Base-by-base conservation (phyloP, 30 jellyfish, hydroid and myxozoan species). In the Hydra vulgaris region DNA sequence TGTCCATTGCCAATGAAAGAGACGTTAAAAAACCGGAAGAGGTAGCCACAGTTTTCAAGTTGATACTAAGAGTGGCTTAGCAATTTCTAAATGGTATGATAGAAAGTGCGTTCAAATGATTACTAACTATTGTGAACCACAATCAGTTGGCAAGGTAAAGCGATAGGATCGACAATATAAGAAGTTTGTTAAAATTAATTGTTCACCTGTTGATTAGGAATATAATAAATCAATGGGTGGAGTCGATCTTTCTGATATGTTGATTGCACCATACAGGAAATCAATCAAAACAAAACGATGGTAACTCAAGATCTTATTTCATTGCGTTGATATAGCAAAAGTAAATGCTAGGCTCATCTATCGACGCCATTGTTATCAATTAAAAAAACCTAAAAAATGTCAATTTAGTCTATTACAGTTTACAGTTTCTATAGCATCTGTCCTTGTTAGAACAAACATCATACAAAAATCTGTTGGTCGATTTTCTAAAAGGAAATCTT, bases 21-120 rank as follows among this genome's bases (percentile, higher is more conserved):
- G 80, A 76, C 40, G 17, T 27, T 21, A 76, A 54, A 54, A 53
- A 76, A 53, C 24, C 23, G 81, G 67, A 25, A 76, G 84, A 19
- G 82, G 79, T 25, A 20, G 84, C 27, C 79, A 19, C 22, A 53
- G 79, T 22, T 76, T 18, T 53, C 66, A 26, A 68, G 87, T 80
- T 26, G 95, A 81, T 80, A 93, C 92, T 53, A 80, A 81, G 56
- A 66, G 87, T 12, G 95, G 88, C 26, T 23, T 86, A 74, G 52
- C 81, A 26, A 76, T 86, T 20, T 71, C 79, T 17, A 27, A 81
- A 70, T 86, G 87, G 95, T 86, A 27, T 69, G 94, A 86, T 81
- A 86, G 67, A 82, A 80, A 74, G 70, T 66, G 85, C 24, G 94
- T 85, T 26, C 82, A 76, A 23, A 25, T 85, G 22, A 83, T 69